Conservation (phyloP, 2,113 vertebrate genomes). For the Colistium nudipinnis region DNA sequence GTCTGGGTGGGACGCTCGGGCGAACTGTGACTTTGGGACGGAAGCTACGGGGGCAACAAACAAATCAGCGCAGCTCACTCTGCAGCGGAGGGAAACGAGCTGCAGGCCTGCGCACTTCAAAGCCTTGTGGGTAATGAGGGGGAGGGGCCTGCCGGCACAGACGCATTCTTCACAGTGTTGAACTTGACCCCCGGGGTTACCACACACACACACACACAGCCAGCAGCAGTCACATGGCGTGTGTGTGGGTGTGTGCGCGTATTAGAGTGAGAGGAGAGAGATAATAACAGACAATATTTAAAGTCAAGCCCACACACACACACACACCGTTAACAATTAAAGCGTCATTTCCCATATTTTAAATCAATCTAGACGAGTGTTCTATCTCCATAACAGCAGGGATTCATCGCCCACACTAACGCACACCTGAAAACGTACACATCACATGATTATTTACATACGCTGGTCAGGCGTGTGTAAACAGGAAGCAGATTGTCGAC, state of each 20-base stretch:
- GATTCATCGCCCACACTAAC: no score
- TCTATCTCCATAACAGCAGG: no score
- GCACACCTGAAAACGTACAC: no score
- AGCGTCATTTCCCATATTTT: no score
- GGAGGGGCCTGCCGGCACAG: conserved; percentile 25
- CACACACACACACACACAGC: conserved; percentile 38
- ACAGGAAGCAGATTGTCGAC: no score
- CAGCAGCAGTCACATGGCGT: conserved; percentile 38
- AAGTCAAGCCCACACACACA: no score
- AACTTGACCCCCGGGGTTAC: conserved; percentile 62
- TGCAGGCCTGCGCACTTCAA: conserved; percentile 35
- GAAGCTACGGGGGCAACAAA: conserved; percentile 18
- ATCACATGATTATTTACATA: no score
- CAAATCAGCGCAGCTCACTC: conserved; percentile 13
- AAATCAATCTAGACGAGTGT: no score
- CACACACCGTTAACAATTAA: no score
- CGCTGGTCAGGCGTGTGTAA: no score
- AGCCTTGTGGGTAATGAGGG: conserved; percentile 35
- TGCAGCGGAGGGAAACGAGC: conserved; percentile 13
- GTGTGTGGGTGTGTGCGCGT: conserved; percentile 8
- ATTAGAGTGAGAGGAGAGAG: not conserved
- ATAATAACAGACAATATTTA: no score
- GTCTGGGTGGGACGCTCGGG: not conserved
- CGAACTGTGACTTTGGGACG: conserved; percentile 2
- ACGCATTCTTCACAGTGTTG: conserved; percentile 57